Evolutionary conservation across 2,797 vertebrate genomes (phyloP).

Genomic region (Xyrichtys novacula): DNA sequence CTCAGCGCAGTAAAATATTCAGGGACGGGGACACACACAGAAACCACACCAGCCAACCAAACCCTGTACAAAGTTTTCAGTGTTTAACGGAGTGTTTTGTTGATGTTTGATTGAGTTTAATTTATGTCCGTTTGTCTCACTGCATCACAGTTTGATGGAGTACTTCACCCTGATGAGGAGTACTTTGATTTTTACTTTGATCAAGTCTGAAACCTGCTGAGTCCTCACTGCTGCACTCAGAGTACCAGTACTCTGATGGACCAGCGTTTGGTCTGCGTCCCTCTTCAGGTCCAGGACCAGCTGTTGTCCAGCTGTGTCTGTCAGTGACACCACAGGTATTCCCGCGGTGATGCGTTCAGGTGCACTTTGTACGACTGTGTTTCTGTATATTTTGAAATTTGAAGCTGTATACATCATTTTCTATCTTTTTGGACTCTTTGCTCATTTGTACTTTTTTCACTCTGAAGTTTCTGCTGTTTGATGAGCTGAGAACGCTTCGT

Average conservation of each 20-base stretch:
- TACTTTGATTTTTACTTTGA: too few species aligned
- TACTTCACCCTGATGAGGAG: too few species aligned
- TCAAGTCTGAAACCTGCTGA: too few species aligned
- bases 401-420: conserved; percentile 44
- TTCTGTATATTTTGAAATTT: background rate
- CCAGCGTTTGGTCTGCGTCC: background rate
- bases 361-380: conserved; percentile 41
- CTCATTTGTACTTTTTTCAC: conserved; percentile 69
- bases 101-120: background rate
- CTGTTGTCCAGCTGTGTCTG: conserved; percentile 10
- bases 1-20: background rate
- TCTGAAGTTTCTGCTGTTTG: conserved; percentile 44
- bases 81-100: background rate
- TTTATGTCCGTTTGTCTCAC: background rate
- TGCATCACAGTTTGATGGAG: background rate
- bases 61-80: background rate
- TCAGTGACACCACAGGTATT: conserved; percentile 12
- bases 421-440: conserved; percentile 44
- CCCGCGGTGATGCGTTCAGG: conserved; percentile 50
- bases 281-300: conserved; percentile 37
- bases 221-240: background rate
- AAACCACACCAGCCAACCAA: conserved; percentile 3
- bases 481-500: conserved; percentile 16
- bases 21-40: too few species aligned
- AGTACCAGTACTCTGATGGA: background rate